phyloP scores from a whole-genome alignment of 1,140 invertebrate species.

The Neodiprion lecontei region DNA sequence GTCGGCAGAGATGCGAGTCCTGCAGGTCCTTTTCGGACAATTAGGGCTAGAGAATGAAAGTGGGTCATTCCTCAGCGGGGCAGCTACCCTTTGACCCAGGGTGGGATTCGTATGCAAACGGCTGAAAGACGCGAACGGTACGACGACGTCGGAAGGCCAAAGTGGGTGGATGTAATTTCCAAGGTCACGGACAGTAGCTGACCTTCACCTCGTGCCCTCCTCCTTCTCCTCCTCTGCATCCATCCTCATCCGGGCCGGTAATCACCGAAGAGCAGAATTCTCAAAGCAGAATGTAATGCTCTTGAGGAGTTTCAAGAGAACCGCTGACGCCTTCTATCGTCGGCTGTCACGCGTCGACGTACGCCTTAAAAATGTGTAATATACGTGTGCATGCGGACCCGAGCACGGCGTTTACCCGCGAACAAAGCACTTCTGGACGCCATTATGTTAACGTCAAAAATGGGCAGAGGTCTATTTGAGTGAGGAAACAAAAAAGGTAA shows the following conservation, averaged over 20 bases:
- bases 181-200: conserved; percentile 34
- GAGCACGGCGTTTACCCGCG: background rate
- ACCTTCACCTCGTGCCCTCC: conserved; percentile 40
- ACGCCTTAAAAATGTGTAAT: too few species aligned
- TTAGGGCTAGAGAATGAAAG: conserved; percentile 33
- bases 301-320: too few species aligned
- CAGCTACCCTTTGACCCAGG: conserved; percentile 24
- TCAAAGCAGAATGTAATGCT: background rate
- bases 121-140: conserved; percentile 13
- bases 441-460: background rate
- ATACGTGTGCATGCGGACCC: too few species aligned
- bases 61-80: conserved; percentile 28
- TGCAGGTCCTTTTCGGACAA: conserved; percentile 27
- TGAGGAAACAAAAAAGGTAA: background rate
- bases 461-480: background rate
- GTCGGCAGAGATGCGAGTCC: conserved; percentile 5
- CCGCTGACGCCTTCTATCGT: background rate
- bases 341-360: background rate
- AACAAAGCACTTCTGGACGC: background rate
- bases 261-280: conserved; percentile 27
- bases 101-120: conserved; percentile 34
- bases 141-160: conserved; percentile 11
- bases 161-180: conserved; percentile 35
- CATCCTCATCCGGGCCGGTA: conserved; percentile 27
- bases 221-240: conserved; percentile 29